Base-by-base conservation (phyloP, 2,113 vertebrate genomes). In the Onychostoma macrolepis region DNA sequence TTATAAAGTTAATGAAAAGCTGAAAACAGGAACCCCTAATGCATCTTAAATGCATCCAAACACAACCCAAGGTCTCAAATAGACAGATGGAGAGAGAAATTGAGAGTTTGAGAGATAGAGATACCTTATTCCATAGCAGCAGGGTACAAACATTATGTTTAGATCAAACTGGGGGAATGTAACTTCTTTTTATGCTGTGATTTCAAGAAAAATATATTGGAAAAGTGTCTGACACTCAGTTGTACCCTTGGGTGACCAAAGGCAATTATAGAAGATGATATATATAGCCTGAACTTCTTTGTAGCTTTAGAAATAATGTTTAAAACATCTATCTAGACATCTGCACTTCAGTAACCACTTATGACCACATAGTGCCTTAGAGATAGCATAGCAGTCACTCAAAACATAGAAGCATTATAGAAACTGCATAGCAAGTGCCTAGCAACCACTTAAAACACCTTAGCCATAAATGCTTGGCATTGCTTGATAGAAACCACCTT, bases 71-170 rank as follows among this genome's bases (percentile, higher is more conserved):
- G 33, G 50, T 38, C 36, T 80, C 33, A 78, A 78, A 78, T 7
- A 61, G 78, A 61, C 33, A 80, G 78, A 63, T 80, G 78, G 78
- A 41, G 53, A 26, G 53, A 80, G 53, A 61, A 56, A 28, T 6
- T 2, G 5, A 26, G 53, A 26, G 33, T 80, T 61, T 80, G 24
- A 26, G 53, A 80, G 53, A 80, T 33, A 24, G 17, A 56, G 28
- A 24, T 41, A 15, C 15, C 79, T 81, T 81, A 45, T 81, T 81
- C 9, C 36, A 45, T 9, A 81, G 58, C 15, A 45, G 24, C 58
- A 65, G 58, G 58, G 58, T 45, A 43, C 15, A 81, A 81, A 81
- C 72, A 45, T 65, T 65, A 81, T 45, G 38, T 81, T 81, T 65
- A 30, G 38, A 45, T 65, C 80, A 81, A 28, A 81, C 36, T 26